These are phyloP conservation scores for Apodemia zela DNA, from an alignment of 2,888 invertebrate species.

Conservation along the genomic window DNA sequence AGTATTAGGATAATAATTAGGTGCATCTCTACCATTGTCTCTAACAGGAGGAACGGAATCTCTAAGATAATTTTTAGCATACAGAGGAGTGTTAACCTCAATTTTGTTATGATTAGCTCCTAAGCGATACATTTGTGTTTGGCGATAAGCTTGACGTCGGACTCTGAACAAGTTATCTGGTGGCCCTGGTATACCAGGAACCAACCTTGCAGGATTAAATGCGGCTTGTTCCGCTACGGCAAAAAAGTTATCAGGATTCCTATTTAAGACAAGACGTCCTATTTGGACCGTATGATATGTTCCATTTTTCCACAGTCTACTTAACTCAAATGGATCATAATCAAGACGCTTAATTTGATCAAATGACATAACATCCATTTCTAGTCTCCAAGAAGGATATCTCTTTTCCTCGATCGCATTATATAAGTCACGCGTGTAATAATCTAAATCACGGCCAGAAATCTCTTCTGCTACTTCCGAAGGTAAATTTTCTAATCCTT, in stretches of 20 bases:
- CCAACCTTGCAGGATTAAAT: constrained; percentile 53
- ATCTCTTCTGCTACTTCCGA: constrained; percentile 74
- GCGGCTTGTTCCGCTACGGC: constrained; percentile 47
- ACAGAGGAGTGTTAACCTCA: constrained; percentile 49
- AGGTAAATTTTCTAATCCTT: constrained; percentile 88
- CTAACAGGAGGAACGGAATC: constrained; percentile 82
- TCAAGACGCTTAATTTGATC: constrained; percentile 44
- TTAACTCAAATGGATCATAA: constrained; percentile 60
- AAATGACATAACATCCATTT: constrained; percentile 51
- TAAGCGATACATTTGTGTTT: constrained; percentile 54
- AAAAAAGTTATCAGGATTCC: constrained; percentile 51
- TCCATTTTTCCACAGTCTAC: constrained; percentile 54
- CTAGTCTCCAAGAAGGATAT: constrained; percentile 54
- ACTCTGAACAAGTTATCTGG: constrained; percentile 48
- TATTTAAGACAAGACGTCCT: constrained; percentile 49
- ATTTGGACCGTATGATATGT: constrained; percentile 49
- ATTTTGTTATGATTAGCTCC: constrained; percentile 53
- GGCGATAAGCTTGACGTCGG: constrained; percentile 47
- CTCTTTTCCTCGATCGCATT: constrained; percentile 89
- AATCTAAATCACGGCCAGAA: constrained; percentile 85
- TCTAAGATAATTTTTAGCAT: constrained; percentile 47
- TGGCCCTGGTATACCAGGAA: constrained; percentile 61
- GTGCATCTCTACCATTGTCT: constrained; percentile 91
- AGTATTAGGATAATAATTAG: constrained; percentile 88
- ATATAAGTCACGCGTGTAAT: constrained; percentile 90